Evolutionary conservation across 1,140 invertebrate genomes (phyloP).

Genomic region (Trinorchestia longiramus): DNA sequence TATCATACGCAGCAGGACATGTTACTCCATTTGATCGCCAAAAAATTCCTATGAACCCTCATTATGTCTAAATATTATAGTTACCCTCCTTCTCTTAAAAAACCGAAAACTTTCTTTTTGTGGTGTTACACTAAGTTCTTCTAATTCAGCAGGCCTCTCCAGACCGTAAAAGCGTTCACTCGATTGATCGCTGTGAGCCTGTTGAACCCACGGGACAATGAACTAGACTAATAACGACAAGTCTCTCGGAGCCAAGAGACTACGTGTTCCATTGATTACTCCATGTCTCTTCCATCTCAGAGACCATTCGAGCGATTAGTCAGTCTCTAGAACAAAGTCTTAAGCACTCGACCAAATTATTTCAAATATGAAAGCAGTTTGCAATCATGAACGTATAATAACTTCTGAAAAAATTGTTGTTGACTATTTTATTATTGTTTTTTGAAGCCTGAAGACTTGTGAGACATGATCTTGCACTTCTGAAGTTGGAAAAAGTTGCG

Average conservation of each 20-base stretch:
- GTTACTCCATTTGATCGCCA: not conserved
- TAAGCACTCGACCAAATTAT: not conserved
- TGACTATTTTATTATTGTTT: not conserved
- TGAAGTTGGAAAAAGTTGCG: not conserved
- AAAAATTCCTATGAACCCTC: not conserved
- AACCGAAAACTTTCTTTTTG: not conserved
- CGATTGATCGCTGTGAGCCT: not conserved
- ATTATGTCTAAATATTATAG: not conserved
- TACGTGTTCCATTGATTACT: slow-evolving; percentile 8
- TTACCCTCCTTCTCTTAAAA: not conserved
- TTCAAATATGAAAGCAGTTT: not conserved
- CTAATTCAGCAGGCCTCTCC: not conserved
- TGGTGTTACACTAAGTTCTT: not conserved
- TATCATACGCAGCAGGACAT: too few species aligned
- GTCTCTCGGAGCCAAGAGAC: not conserved
- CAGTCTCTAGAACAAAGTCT: not conserved
- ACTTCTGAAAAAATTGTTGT: not conserved
- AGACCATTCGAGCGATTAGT: not conserved
- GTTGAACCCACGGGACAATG: not conserved
- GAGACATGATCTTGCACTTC: not conserved
- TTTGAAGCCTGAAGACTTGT: not conserved
- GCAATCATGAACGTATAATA: not conserved
- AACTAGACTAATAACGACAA: not conserved
- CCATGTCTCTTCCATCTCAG: not conserved
- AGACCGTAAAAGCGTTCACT: not conserved